Base-by-base conservation (phyloP, 2,113 vertebrate genomes). In the Halcyon malimbica region DNA sequence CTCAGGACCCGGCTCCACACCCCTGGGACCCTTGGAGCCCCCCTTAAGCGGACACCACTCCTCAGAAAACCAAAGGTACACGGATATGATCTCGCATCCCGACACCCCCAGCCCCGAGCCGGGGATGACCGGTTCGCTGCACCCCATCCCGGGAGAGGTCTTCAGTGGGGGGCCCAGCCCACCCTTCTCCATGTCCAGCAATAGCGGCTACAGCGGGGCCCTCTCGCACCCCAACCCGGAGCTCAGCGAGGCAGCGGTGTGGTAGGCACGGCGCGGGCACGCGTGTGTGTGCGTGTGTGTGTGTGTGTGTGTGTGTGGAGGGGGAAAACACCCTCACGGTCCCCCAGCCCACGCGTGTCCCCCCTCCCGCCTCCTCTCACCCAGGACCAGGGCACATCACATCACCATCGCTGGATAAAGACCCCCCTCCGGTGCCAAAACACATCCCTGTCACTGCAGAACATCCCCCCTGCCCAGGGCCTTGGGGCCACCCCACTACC, bases 21-120 rank as follows among this genome's bases (percentile, higher is more conserved):
- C 98, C 60, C 97, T 98, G 88, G 99, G 99, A 63, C 97, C 98
- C 42, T 98, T 99, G 97, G 99, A 99, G 96, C 99, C 99, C 37
- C 98, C 98, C 37, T 88, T 98, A 76, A 97, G 99, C 8, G 99
- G 98, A 87, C 99, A 99, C 92, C 99, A 99, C 97, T 97, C 99
- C 12, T 98, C 98, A 83, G 99, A 99, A 94, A 99, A 99, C 98
- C 99, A 99, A 98, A 98, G 99, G 98, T 99, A 99, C 98, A 99
- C 99, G 98, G 99, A 99, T 98, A 99, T 99, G 99, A 99, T 99
- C 97, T 99, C 99, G 67, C 99, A 99, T 60, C 98, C 99, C 35
- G 99, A 99, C 97, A 99, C 99, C 63, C 99, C 99, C 51, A 99
- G 99, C 96, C 99, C 99, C 1, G 99, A 99, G 96, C 99, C 99